Evolutionary conservation across 2,797 vertebrate species (phyloP).

Genomic region (Muscicapa striata): DNA sequence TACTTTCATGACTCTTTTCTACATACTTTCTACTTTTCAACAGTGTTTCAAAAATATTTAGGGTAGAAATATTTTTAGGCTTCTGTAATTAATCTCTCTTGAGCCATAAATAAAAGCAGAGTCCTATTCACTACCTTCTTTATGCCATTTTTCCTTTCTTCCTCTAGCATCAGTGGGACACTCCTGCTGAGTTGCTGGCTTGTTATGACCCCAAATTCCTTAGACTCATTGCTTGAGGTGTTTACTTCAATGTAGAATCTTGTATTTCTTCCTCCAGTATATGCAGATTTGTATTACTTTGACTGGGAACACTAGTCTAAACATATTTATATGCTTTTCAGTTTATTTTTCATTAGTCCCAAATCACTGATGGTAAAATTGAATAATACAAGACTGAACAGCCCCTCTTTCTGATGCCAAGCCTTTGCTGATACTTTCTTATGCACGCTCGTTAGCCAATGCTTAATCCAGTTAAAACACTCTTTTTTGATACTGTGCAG

Average conservation of each 20-base stretch:
- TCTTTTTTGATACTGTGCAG: conserved; percentile 40
- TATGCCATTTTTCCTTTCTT: neutral
- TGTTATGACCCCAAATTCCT: neutral
- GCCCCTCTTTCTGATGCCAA: neutral
- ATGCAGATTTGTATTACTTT: neutral
- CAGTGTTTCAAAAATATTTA: neutral
- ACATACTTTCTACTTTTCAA: neutral
- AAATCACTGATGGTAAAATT: neutral
- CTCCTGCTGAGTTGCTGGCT: neutral
- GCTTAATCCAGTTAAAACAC: conserved; percentile 17
- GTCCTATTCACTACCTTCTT: neutral
- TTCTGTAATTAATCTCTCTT: neutral
- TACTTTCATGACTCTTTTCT: neutral
- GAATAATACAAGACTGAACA: neutral
- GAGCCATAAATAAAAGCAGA: neutral
- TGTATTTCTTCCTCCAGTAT: neutral
- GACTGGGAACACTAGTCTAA: neutral
- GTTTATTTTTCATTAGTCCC: neutral
- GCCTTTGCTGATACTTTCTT: neutral
- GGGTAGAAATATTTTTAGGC: neutral
- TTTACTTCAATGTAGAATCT: neutral
- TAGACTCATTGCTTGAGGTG: neutral
- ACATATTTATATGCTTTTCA: neutral
- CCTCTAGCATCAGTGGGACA: neutral
- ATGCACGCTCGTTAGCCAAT: neutral